phyloP scores from a whole-genome alignment of 2,797 vertebrate genomes.

The Todus mexicanus region DNA sequence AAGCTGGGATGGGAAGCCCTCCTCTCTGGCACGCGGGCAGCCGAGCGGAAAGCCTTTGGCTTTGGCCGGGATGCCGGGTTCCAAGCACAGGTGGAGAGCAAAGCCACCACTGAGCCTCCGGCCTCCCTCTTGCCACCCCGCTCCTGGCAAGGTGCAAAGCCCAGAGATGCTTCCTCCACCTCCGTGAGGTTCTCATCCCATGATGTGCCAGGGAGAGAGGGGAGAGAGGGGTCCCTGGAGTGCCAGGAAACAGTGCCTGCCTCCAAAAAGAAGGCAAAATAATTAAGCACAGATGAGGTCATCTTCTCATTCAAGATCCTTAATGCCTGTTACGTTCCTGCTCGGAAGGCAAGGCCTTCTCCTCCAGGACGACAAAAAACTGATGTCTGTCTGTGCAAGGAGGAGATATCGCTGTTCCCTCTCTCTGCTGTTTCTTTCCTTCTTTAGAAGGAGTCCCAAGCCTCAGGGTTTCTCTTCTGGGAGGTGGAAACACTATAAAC shows the following conservation, averaged over 20 bases:
- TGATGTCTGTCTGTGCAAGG: background rate
- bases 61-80: background rate
- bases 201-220: background rate
- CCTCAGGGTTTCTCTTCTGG: background rate
- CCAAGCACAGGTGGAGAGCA: background rate
- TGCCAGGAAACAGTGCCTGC: background rate
- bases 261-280: constrained; percentile 18
- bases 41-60: background rate
- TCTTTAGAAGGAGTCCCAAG: background rate
- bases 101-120: background rate
- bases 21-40: background rate
- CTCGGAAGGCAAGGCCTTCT: background rate
- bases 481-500: background rate
- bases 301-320: constrained; percentile 24
- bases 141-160: background rate
- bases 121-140: background rate
- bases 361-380: background rate
- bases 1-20: background rate
- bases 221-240: background rate
- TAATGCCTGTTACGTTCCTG: background rate
- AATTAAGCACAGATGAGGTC: constrained; percentile 26
- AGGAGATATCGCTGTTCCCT: background rate
- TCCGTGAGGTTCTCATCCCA: background rate
- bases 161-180: background rate
- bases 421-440: background rate